Percentiles rank a stretch among this genome's conserved stretches.
These are phyloP conservation scores for Sphaerophoria taeniata DNA, from an alignment of 2,888 invertebrate genomes.

Conservation along the genomic window DNA sequence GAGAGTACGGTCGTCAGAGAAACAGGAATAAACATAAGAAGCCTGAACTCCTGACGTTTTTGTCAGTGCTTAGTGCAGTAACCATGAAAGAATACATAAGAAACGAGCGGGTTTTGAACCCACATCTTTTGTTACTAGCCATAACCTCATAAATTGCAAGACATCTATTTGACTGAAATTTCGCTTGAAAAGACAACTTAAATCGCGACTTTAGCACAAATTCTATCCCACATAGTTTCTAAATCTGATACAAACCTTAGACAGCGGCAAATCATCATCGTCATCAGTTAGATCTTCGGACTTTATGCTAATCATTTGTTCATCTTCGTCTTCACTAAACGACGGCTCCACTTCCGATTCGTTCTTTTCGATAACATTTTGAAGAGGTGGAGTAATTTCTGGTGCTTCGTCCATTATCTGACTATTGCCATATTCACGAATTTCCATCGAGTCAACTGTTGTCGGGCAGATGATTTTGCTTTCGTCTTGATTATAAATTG, in stretches of 20 bases:
- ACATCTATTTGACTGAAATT: too few relatives aligned
- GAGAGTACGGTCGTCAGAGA: too few relatives aligned
- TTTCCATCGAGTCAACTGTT: slow-evolving; percentile 72
- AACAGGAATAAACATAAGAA: too few relatives aligned
- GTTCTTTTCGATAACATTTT: slow-evolving; percentile 76
- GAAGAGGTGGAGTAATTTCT: slow-evolving; percentile 76
- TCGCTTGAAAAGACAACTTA: too few relatives aligned
- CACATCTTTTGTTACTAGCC: too few relatives aligned
- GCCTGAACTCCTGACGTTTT: too few relatives aligned
- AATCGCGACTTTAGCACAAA: too few relatives aligned
- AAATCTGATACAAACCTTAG: slow-evolving; percentile 86
- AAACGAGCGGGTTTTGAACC: too few relatives aligned
- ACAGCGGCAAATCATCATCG: slow-evolving; percentile 89
- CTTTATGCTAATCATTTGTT: slow-evolving; percentile 83
- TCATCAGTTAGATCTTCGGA: slow-evolving; percentile 82
- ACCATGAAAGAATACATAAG: too few relatives aligned
- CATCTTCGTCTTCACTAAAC: slow-evolving; percentile 84
- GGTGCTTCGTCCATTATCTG: slow-evolving; percentile 48
- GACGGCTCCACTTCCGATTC: slow-evolving; percentile 80
- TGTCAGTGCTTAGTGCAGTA: too few relatives aligned
- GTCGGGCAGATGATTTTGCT: slow-evolving; percentile 32
- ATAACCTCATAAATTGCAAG: too few relatives aligned
- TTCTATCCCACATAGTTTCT: too few relatives aligned
- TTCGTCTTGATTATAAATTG: slow-evolving; percentile 55
- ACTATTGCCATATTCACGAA: slow-evolving; percentile 38